phyloP scores from a whole-genome alignment of 2,113 vertebrate genomes.

The Zeus faber region DNA sequence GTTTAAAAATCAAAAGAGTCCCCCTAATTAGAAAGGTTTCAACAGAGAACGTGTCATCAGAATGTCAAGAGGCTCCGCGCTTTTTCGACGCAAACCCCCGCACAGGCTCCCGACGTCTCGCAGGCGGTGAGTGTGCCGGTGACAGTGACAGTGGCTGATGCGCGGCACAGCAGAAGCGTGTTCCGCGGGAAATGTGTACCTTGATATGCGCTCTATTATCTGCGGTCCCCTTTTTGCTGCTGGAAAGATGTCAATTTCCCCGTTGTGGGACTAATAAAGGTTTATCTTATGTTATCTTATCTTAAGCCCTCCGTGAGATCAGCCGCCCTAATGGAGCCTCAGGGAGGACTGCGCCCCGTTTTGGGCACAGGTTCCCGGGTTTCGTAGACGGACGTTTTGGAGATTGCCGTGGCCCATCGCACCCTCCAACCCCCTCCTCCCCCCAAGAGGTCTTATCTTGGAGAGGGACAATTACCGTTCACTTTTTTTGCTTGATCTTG shows the following conservation, averaged over 20 bases:
- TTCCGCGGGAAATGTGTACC: too few species aligned
- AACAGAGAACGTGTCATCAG: constrained; percentile 39
- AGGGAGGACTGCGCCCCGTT: too few species aligned
- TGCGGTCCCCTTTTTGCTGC: too few species aligned
- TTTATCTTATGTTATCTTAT: too few species aligned
- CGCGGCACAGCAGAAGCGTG: neutral
- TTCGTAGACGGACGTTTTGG: constrained; percentile 24
- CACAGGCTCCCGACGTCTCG: constrained; percentile 35
- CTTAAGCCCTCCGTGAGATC: too few species aligned
- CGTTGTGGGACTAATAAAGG: too few species aligned
- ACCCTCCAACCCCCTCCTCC: constrained; percentile 82
- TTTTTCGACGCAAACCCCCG: constrained; percentile 28
- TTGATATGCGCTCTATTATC: too few species aligned
- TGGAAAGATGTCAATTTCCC: too few species aligned
- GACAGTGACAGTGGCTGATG: constrained; percentile 40
- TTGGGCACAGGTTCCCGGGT: too few species aligned
- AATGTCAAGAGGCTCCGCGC: constrained; percentile 48
- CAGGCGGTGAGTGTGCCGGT: constrained; percentile 43
- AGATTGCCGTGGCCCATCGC: constrained; percentile 63
- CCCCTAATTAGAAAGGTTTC: constrained; percentile 58
- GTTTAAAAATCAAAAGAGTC: constrained; percentile 38
- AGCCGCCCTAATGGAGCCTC: too few species aligned
- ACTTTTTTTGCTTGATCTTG: constrained; percentile 90
- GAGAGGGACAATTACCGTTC: constrained; percentile 93
- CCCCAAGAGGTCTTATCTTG: constrained; percentile 79